Evolutionary conservation across 2,888 invertebrate genomes (phyloP), one percentile per base, ranked within the genome.

Genomic region (Xanthorhoe spadicearia): DNA sequence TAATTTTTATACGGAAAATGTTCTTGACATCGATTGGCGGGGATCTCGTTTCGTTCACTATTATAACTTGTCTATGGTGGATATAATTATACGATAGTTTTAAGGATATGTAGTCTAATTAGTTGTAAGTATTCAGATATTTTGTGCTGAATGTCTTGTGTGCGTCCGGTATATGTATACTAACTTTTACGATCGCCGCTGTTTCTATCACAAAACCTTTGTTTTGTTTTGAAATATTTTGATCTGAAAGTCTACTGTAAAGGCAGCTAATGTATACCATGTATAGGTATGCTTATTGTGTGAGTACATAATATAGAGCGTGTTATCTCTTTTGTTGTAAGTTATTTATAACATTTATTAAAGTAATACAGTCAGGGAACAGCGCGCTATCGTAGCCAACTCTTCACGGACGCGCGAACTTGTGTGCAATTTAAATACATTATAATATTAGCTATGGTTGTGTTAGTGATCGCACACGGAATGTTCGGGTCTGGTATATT

Each of bases 81-180:
- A 86, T 90, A 92, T 91, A 90, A 87, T 86, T 90, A 91, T 93
- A 93, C 91, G 91, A 91, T 93, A 92, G 87, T 68, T 81, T 72
- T 92, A 91, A 92, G 90, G 82, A 69, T 81, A 59, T 23, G 58
- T 59, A 90, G 86, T 81, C 75, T 87, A 85, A 84, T 83, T 77
- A 85, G 72, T 66, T 86, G 71, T 92, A 91, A 90, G 90, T 81
- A 84, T 88, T 87, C 84, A 85, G 85, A 86, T 90, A 86, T 88
- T 85, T 87, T 89, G 85, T 87, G 88, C 85, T 86, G 83, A 82
- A 82, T 84, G 82, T 82, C 74, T 72, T 71, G 68, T 65, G 73
- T 74, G 82, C 76, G 80, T 69, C 76, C 72, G 78, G 66, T 66
- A 43, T 55, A 64, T 64, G 71, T 70, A 68, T 72, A 67, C 63